Conservation (phyloP, 2,797 vertebrate species). For the Todus mexicanus region DNA sequence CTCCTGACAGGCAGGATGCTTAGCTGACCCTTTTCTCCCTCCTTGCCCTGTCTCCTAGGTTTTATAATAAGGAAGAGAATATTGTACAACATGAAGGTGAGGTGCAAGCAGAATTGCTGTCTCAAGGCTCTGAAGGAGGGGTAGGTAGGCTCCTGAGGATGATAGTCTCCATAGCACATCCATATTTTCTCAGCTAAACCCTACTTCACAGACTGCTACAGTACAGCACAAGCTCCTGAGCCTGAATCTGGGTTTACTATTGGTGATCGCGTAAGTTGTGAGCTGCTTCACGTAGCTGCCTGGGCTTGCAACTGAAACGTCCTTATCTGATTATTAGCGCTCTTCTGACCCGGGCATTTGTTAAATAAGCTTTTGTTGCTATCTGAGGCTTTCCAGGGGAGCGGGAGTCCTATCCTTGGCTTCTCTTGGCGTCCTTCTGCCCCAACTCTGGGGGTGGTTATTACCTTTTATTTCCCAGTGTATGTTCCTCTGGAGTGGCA, state of each 20-base stretch:
- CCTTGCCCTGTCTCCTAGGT: background rate
- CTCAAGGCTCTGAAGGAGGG: background rate
- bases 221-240: background rate
- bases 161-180: background rate
- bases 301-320: background rate
- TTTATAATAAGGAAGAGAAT: background rate
- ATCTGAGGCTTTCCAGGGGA: background rate
- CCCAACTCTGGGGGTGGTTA: rapidly evolving
- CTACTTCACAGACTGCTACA: rapidly evolving
- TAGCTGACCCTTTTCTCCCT: background rate
- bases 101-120: background rate
- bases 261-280: background rate
- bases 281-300: background rate
- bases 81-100: background rate
- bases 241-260: background rate
- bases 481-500: background rate
- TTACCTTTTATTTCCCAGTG: background rate
- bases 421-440: background rate
- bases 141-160: background rate
- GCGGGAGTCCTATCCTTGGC: background rate
- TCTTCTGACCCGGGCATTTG: background rate
- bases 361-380: background rate
- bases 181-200: background rate
- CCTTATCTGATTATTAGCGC: background rate
- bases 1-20: background rate